Evolutionary conservation across 2,113 vertebrate species (phyloP).

Genomic region (Tyto alba): DNA sequence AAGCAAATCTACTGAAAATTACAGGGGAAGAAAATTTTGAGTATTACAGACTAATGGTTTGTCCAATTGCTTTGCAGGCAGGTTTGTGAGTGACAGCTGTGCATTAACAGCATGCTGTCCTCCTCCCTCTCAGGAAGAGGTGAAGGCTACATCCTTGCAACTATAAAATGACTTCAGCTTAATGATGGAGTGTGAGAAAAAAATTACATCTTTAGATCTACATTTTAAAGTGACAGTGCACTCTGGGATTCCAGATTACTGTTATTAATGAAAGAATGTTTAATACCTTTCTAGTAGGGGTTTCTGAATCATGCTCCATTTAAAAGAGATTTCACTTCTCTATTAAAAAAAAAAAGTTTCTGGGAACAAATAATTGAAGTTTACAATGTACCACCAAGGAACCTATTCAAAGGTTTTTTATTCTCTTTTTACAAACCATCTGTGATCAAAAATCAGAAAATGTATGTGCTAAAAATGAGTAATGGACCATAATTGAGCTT

Average conservation of each 20-base stretch:
- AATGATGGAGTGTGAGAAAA: conserved; percentile 11
- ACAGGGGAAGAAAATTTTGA: conserved; percentile 73
- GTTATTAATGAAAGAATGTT: conserved; percentile 68
- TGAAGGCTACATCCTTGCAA: conserved; percentile 8
- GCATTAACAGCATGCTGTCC: conserved; percentile 52
- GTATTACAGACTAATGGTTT: conserved; percentile 72
- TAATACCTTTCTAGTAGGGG: conserved; percentile 56
- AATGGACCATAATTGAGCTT: conserved; percentile 8
- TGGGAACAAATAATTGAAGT: conserved; percentile 60
- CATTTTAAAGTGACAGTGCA: conserved; percentile 60
- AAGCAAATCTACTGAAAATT: conserved; percentile 72
- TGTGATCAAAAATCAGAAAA: conserved; percentile 32
- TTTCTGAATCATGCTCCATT: conserved; percentile 59
- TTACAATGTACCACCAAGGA: conserved; percentile 46
- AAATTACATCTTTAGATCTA: neutral
- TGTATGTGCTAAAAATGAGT: conserved; percentile 19
- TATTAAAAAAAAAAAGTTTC: conserved; percentile 39
- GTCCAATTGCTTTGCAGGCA: conserved; percentile 57
- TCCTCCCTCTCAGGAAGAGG: conserved; percentile 59
- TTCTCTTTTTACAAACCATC: conserved; percentile 56
- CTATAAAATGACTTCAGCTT: conserved; percentile 50
- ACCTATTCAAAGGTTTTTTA: conserved; percentile 30
- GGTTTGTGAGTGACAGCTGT: conserved; percentile 74
- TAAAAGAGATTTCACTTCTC: conserved; percentile 38
- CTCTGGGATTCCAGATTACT: conserved; percentile 54